phyloP scores from a whole-genome alignment of 2,888 invertebrate species.

The Rhingia rostrata region DNA sequence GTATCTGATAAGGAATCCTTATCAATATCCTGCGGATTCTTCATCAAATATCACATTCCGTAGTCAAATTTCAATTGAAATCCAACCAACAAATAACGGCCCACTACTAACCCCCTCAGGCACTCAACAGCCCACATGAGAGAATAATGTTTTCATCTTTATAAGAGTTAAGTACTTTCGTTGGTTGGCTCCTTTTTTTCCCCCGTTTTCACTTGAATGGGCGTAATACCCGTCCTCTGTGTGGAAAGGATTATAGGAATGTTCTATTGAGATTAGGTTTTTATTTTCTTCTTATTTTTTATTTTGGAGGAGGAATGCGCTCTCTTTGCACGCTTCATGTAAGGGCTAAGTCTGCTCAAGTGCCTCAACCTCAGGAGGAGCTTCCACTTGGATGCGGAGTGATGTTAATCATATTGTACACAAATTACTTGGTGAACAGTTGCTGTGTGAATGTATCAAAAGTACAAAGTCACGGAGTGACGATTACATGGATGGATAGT shows the following conservation, averaged over 20 bases:
- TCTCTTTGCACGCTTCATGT: constrained; percentile 14
- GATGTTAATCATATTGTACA: constrained; percentile 21
- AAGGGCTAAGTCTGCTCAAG: constrained; percentile 9
- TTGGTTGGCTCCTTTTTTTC: constrained; percentile 6
- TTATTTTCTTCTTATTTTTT: background rate
- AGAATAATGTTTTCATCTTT: constrained; percentile 50
- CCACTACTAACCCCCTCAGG: background rate
- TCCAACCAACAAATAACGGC: too few relatives aligned
- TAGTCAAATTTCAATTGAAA: constrained; percentile 12
- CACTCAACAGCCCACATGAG: background rate
- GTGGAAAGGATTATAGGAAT: constrained; percentile 62
- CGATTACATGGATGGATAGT: constrained; percentile 5
- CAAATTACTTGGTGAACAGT: constrained; percentile 22
- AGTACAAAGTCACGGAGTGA: constrained; percentile 16
- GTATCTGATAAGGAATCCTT: constrained; percentile 28
- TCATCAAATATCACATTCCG: constrained; percentile 25
- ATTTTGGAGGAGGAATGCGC: constrained; percentile 17
- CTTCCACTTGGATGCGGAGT: constrained; percentile 13
- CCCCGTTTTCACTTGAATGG: constrained; percentile 29
- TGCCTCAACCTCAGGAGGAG: constrained; percentile 1
- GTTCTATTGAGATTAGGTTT: constrained; percentile 65
- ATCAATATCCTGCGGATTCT: constrained; percentile 26
- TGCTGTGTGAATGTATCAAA: constrained; percentile 8
- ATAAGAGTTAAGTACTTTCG: constrained; percentile 35
- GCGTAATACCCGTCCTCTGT: constrained; percentile 25